Evolutionary conservation across 2,797 vertebrate species (phyloP).

Genomic region (Lagocephalus sceleratus): DNA sequence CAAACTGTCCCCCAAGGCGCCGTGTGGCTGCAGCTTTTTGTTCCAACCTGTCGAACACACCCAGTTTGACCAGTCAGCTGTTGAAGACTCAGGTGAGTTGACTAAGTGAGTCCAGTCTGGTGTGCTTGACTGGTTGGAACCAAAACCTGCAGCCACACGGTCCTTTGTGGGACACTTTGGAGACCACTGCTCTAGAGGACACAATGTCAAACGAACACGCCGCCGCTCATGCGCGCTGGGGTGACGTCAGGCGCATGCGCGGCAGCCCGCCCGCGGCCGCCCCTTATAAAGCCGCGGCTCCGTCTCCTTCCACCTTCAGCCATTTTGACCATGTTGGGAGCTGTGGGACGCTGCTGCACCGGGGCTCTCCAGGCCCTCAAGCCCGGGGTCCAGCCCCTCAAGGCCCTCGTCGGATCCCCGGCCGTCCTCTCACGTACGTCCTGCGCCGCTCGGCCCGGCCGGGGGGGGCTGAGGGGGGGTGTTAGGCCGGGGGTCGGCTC

Average conservation of each 20-base stretch:
- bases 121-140: no score
- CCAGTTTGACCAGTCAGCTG: no score
- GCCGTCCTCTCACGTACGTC: conserved; percentile 77
- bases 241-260: conserved; percentile 61
- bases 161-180: not conserved
- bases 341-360: conserved; percentile 79
- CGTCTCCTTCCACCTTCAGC: conserved; percentile 82
- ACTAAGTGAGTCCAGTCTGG: no score
- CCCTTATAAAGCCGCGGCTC: conserved; percentile 65
- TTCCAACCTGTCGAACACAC: no score
- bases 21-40: no score
- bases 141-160: no score
- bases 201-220: conserved; percentile 32
- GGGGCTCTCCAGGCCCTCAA: conserved; percentile 76
- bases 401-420: conserved; percentile 73
- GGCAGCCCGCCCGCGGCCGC: conserved; percentile 4
- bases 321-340: conserved; percentile 81
- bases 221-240: conserved; percentile 46
- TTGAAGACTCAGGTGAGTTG: no score
- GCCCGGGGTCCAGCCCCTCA: conserved; percentile 75
- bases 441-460: no score
- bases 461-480: no score
- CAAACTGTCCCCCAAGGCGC: no score
- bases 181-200: conserved; percentile 35
- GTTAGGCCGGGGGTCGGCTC: no score